Conservation (phyloP, 2,888 invertebrate species). For the Cataglyphis cursor region DNA sequence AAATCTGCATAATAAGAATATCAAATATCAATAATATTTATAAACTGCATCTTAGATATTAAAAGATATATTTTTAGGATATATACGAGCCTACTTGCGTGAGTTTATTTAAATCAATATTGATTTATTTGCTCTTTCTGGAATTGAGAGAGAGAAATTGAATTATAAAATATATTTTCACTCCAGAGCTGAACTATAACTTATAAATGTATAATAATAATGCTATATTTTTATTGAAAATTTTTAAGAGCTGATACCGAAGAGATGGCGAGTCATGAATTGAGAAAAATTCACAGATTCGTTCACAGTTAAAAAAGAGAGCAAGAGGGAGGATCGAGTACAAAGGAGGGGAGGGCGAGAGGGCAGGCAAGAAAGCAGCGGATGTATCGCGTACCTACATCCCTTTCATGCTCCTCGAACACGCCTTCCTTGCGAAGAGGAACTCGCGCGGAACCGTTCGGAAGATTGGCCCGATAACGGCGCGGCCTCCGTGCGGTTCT, state of each 20-base stretch:
- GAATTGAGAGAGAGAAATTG: neutral
- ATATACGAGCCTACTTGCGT: neutral
- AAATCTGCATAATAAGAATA: neutral
- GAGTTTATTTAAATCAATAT: neutral
- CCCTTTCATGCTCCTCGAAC: conserved; percentile 65
- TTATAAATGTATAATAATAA: neutral
- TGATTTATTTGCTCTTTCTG: neutral
- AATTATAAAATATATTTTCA: neutral
- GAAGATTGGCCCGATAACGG: conserved; percentile 78
- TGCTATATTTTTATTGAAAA: neutral
- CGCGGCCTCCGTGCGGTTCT: conserved; percentile 74
- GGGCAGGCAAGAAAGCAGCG: conserved; percentile 43
- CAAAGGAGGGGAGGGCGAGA: conserved; percentile 32
- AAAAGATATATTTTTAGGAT: neutral
- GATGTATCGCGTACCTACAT: conserved; percentile 63
- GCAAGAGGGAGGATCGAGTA: conserved; percentile 1
- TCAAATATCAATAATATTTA: neutral
- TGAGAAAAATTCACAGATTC: conserved; percentile 20
- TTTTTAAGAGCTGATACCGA: neutral
- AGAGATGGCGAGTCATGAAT: neutral
- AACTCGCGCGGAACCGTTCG: conserved; percentile 74
- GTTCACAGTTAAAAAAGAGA: conserved; percentile 4
- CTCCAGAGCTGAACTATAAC: neutral
- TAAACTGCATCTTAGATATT: neutral
- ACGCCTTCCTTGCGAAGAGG: conserved; percentile 64